These are phyloP conservation scores for Dasypolia templi DNA, from an alignment of 2,888 invertebrate species.

Conservation along the genomic window DNA sequence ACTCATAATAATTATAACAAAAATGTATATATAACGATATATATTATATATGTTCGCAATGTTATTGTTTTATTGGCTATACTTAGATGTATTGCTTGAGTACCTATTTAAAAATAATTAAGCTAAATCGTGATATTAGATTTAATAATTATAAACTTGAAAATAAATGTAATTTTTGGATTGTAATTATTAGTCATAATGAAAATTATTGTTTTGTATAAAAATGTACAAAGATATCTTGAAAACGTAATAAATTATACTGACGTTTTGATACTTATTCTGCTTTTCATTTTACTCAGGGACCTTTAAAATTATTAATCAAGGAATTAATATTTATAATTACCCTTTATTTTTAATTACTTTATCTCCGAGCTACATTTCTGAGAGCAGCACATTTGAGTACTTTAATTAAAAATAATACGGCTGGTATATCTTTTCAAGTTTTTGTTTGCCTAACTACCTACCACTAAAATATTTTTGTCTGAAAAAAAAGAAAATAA, in stretches of 20 bases:
- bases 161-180: conserved; percentile 90
- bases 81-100: conserved; percentile 85
- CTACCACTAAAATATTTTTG: background rate
- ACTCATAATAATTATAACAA: conserved; percentile 65
- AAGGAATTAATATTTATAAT: conserved; percentile 46
- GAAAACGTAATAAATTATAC: conserved; percentile 90
- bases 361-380: conserved; percentile 44
- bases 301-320: conserved; percentile 55
- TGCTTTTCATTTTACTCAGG: conserved; percentile 78
- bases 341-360: conserved; percentile 40
- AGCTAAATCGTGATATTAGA: conserved; percentile 91
- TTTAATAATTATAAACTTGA: conserved; percentile 89
- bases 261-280: conserved; percentile 89
- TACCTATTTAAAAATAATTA: conserved; percentile 87
- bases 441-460: background rate
- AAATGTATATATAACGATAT: conserved; percentile 72
- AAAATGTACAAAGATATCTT: conserved; percentile 89
- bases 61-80: conserved; percentile 82
- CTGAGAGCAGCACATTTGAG: conserved; percentile 11
- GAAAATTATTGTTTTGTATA: conserved; percentile 90
- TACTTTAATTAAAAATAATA: conserved; percentile 32
- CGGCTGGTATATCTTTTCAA: conserved; percentile 7
- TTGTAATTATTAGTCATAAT: conserved; percentile 90
- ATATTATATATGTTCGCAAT: conserved; percentile 81
- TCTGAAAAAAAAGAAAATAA: background rate